Evolutionary conservation across 2,113 vertebrate genomes (phyloP).

Genomic region (Coregonus clupeaformis): DNA sequence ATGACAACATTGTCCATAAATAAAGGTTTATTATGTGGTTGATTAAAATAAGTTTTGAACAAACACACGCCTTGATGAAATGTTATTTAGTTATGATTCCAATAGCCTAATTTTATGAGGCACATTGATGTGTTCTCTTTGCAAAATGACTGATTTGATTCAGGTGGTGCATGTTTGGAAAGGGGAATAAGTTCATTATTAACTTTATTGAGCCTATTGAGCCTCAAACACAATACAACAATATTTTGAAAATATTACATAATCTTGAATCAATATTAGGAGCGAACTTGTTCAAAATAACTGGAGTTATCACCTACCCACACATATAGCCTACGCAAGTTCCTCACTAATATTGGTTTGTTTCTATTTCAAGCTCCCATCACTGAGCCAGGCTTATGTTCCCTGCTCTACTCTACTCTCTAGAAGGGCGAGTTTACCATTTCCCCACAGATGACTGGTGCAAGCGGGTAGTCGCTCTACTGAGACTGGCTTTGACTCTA

Average conservation of each 20-base stretch:
- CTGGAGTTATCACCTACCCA: background rate
- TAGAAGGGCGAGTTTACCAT: conserved; percentile 21
- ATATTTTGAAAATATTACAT: background rate
- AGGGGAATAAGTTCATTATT: background rate
- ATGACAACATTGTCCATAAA: conserved; percentile 28
- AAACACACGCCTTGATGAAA: background rate
- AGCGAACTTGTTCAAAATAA: background rate
- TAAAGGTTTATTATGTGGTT: background rate
- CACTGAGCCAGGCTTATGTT: no score
- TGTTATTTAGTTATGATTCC: background rate
- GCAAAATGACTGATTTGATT: background rate
- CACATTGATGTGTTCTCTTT: background rate
- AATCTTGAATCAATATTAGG: background rate
- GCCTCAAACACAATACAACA: background rate
- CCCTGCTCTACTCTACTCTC: no score
- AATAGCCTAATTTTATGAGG: background rate
- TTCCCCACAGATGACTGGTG: conserved; percentile 57
- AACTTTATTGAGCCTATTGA: no score
- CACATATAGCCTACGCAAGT: no score
- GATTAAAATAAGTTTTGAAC: background rate
- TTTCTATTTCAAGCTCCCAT: no score
- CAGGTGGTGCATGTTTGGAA: background rate
- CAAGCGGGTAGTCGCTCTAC: conserved; percentile 57
- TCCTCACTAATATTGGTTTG: no score
- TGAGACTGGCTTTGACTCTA: conserved; percentile 26